A percentile compares a stretch with the other conserved stretches of the same genome.
Conservation (phyloP, 1,140 invertebrate species). For the Thalassaphorura encarpata region DNA sequence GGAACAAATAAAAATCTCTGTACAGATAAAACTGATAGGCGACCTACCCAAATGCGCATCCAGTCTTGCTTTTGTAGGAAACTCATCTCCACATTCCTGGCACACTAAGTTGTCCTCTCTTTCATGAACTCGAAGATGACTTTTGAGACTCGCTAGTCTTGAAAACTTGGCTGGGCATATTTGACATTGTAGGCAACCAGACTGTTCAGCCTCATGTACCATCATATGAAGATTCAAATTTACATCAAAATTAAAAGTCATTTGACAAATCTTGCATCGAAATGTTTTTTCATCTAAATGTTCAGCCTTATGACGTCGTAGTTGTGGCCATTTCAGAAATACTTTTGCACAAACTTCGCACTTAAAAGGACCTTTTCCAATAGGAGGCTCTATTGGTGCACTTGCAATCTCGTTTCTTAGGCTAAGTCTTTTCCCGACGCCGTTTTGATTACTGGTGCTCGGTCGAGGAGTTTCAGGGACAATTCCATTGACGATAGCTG, state of each 20-base stretch:
- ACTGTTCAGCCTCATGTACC: constrained; percentile 45
- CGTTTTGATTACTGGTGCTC: too few relatives aligned
- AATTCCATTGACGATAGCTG: too few relatives aligned
- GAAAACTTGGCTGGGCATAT: constrained; percentile 49
- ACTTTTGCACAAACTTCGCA: constrained; percentile 48
- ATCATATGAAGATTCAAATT: constrained; percentile 47
- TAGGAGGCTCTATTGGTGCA: too few relatives aligned
- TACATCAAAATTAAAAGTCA: constrained; percentile 52
- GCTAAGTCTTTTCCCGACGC: too few relatives aligned
- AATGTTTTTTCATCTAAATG: constrained; percentile 55
- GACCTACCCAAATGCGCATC: constrained; percentile 23
- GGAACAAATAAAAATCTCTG: not conserved
- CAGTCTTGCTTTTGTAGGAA: constrained; percentile 48
- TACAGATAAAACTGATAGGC: not conserved
- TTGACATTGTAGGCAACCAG: constrained; percentile 54
- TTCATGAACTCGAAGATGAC: constrained; percentile 58
- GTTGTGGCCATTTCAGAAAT: constrained; percentile 45
- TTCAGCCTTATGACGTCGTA: constrained; percentile 45
- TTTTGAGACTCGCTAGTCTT: constrained; percentile 55
- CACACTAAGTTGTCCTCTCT: constrained; percentile 58
- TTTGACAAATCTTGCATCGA: constrained; percentile 48
- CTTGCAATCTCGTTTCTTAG: too few relatives aligned
- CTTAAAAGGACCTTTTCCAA: constrained; percentile 39
- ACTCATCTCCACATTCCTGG: constrained; percentile 57
- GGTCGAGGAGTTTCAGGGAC: too few relatives aligned